These are phyloP conservation scores for Apotomis turbidana DNA, from an alignment of 2,888 invertebrate species.

Conservation along the genomic window DNA sequence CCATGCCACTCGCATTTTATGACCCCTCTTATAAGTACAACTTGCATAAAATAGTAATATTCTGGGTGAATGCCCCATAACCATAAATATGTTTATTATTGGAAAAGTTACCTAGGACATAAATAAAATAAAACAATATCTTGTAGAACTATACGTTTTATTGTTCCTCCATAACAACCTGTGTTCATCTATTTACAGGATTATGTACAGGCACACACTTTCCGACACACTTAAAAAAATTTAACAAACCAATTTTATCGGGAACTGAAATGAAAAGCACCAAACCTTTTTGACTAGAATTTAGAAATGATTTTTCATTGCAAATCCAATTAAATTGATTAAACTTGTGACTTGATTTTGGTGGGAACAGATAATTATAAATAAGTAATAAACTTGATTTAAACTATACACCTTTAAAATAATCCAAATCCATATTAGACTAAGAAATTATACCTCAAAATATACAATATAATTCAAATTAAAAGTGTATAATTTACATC, in stretches of 20 bases:
- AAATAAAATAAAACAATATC: not conserved
- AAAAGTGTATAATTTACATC: not conserved
- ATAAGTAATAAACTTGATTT: not conserved
- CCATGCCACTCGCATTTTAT: no score
- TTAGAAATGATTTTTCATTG: conserved; percentile 9
- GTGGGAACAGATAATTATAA: conserved; percentile 6
- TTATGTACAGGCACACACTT: conserved; percentile 23
- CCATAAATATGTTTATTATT: no score
- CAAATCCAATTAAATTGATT: not conserved
- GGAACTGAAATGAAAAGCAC: conserved; percentile 9
- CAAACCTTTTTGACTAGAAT: conserved; percentile 35
- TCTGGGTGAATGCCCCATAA: no score
- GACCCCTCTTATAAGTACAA: no score
- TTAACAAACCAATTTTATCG: conserved; percentile 18
- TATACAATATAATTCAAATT: not conserved
- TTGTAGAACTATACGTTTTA: conserved; percentile 34
- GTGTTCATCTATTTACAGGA: conserved; percentile 6
- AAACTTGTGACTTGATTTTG: conserved; percentile 6
- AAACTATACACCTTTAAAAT: not conserved
- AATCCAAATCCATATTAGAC: not conserved
- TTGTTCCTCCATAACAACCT: conserved; percentile 37
- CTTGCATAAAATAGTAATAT: no score
- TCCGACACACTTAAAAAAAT: conserved; percentile 16
- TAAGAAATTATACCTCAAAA: no score
- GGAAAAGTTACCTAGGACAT: no score